A percentile compares a stretch with the other conserved stretches of the same genome.
These are phyloP conservation scores for Artibeus lituratus DNA, from an alignment of 2,797 vertebrate genomes.

Conservation along the genomic window DNA sequence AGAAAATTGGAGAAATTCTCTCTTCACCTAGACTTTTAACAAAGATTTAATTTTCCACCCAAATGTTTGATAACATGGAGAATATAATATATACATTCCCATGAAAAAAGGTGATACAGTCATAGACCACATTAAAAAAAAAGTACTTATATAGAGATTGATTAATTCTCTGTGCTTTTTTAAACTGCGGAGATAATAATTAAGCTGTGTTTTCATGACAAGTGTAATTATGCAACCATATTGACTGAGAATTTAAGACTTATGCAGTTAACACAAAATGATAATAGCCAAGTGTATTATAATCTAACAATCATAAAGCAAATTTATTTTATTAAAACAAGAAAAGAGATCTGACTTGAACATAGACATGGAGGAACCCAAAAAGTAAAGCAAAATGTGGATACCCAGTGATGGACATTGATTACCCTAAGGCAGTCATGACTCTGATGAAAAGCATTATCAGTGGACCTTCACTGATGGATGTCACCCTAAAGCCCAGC, in stretches of 20 bases:
- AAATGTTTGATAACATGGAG: not conserved
- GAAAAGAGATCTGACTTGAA: not conserved
- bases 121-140: not conserved
- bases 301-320: constrained; percentile 22
- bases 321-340: constrained; percentile 1
- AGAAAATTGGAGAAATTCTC: not conserved
- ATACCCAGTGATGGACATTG: not conserved
- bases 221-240: constrained; percentile 44
- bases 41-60: constrained; percentile 2
- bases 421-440: not conserved
- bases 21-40: not conserved
- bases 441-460: not conserved
- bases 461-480: not conserved
- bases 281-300: not conserved
- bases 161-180: not conserved
- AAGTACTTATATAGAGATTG: not conserved
- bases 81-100: not conserved
- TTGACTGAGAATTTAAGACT: constrained; percentile 19
- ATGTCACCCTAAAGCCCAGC: not conserved
- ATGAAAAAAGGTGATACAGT: not conserved
- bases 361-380: not conserved
- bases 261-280: not conserved
- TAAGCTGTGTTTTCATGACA: constrained; percentile 22
- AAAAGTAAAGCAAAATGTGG: not conserved
- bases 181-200: constrained; percentile 14